Evolutionary conservation across 1,140 invertebrate species (phyloP), one percentile per base, ranked within the genome.

Genomic region (Cydia pomonella): DNA sequence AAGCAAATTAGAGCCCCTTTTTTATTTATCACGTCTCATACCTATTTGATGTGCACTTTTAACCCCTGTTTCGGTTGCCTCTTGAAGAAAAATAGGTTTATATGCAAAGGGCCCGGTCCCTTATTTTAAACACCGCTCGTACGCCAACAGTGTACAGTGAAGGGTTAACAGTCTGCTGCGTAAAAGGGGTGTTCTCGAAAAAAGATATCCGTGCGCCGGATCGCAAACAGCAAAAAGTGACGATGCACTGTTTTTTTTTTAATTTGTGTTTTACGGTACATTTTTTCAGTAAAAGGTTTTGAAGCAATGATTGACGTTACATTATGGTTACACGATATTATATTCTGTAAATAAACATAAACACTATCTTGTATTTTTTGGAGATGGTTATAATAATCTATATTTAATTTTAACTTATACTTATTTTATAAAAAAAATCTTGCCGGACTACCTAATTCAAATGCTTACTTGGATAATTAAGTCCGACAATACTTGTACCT

Each of bases 121-220:
- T 78, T 78, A 78, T 78, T 82, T 78, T 69, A 73, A 82, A 74
- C 73, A 76, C 74, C 62, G 62, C 74, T 47, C 78, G 73, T 80
- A 74, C 86, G 83, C 84, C 79, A 82, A 89, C 84, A 88, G 64
- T 78, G 84, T 84, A 89, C 83, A 85, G 64, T 78, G 84, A 86
- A 88, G 88, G 86, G 88, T 91, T 90, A 89, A 88, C 89, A 89
- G 88, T 90, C 89, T 91, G 82, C 80, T 90, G 87, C 83, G 80
- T 86, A 83, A 79, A 79, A 82, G 82, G 87, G 87, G 84, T 77
- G 79, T 80, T 84, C 78, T 27, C 47, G 63, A 75, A 84, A 83
- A 69, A 79, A 76, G 74, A 72, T 76, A 47, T 73, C 74, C n/a
- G 44, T 59, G 64, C 29, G 64, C 29, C 33, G 78, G 74, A 59